Evolutionary conservation across 2,797 vertebrate species (phyloP), one percentile per base, ranked within the genome.

Genomic region (Spea hammondii): DNA sequence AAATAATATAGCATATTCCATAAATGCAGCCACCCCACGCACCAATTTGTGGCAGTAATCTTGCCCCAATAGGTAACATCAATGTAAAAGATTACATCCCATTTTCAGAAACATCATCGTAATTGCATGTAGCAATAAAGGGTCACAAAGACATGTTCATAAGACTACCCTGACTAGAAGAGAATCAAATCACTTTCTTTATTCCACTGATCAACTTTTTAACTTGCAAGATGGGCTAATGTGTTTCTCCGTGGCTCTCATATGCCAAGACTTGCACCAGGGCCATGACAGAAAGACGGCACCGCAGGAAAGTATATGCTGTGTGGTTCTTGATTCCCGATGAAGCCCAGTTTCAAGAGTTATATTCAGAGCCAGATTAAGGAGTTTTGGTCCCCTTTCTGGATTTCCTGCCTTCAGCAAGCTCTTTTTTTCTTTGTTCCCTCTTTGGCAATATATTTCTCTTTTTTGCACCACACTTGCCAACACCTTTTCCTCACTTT

Each of bases 101-200:
- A 59, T 72, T 77, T 77, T n/a, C 50, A 51, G 5, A 53, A 66
- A 32, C 62, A 78, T 72, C 60, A 65, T 50, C 65, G 68, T 78
- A 65, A 78, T 78, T 78, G 68, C n/a, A 70, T n/a, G 54, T 13
- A 65, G 53, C 59, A 72, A 72, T 57, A 66, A 65, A 62, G 59
- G 59, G 76, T 55, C 60, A 50, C 32, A 14, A n/a, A 14, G 59
- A 62, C 59, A 13, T 59, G 9, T 59, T 13, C 55, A 32, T 6
- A 62, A 62, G 59, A 62, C n/a, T 17, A 32, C 59, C 32, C 59
- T 5, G 59, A 53, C 55, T 5, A 59, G 55, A 13, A 59, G 55
- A 13, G 55, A 32, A 32, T 32, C 32, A 32, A 32, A 32, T 32
- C 32, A 32, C 32, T 9, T 59, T 12, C 12, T 12, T 59, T 59